These are phyloP conservation scores for Phyllostomus hastatus DNA, from an alignment of 2,113 vertebrate species.

Conservation along the genomic window DNA sequence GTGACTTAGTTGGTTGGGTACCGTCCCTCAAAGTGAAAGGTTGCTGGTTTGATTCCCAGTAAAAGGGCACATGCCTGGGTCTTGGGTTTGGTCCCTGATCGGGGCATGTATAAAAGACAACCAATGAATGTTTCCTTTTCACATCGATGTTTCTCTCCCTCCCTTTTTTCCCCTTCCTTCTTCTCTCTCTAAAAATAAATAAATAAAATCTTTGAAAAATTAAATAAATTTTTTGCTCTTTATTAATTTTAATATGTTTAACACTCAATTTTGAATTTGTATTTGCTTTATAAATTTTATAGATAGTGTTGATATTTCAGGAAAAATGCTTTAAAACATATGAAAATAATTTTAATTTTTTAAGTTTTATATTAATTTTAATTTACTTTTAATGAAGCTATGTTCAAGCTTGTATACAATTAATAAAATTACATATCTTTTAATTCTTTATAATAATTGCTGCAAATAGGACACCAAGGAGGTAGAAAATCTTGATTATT, in stretches of 20 bases:
- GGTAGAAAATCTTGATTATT: neutral
- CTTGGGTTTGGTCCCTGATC: too few relatives aligned
- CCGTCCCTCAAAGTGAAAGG: too few relatives aligned
- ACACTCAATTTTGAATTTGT: neutral
- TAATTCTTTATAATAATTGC: conserved; percentile 6
- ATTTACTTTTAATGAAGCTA: neutral
- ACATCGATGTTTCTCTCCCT: too few relatives aligned
- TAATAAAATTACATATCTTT: neutral
- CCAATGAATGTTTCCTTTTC: too few relatives aligned
- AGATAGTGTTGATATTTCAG: neutral
- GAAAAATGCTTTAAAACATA: neutral
- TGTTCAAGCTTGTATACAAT: neutral
- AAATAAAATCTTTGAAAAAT: neutral
- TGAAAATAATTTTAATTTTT: conserved; percentile 12
- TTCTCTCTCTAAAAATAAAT: too few relatives aligned
- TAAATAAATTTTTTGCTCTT: neutral
- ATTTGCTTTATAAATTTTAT: neutral
- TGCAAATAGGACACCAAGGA: neutral
- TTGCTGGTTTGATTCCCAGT: too few relatives aligned
- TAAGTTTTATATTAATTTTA: neutral
- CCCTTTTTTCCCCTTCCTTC: too few relatives aligned
- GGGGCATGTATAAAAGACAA: too few relatives aligned
- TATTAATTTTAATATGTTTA: neutral
- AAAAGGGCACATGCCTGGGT: too few relatives aligned
- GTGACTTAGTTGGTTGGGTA: too few relatives aligned